Base-by-base conservation (phyloP, 2,113 vertebrate species). In the Lipotes vexillifer region DNA sequence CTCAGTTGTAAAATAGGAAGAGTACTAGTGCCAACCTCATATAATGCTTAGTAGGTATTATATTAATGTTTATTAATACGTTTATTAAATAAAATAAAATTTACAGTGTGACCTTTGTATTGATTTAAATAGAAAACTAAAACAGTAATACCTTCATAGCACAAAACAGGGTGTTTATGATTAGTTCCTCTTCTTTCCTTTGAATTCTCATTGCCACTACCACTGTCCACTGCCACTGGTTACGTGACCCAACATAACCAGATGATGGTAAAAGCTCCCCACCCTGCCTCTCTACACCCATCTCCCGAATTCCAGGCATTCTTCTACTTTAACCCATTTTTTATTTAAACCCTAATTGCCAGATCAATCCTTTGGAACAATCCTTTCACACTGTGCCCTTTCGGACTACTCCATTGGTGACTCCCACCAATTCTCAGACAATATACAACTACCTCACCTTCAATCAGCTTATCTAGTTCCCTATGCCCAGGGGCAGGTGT, bases 71-170 rank as follows among this genome's bases (percentile, higher is more conserved):
- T 63, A 88, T 46, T 89, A 88, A 90, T 12, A 49, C 10, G 12
- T 65, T 29, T 65, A 31, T 55, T 78, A 78, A 23, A 9, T 66
- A 68, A 84, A 31, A 68, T 82, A 78, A 87, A 90, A 88, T 69
- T 27, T 52, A 20, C 31, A 89, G 36, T 59, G 68, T 68, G 23
- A 23, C 14, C 57, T 92, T 96, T 49, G 82, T 33, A 75, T 27
- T 92, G 63, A 38, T 66, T 95, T 94, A 57, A 92, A 93, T 46
- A 90, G 7, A 81, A 31, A 31, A 72, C n/a, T 68, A 41, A 44
- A 85, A 94, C 61, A 66, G 13, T 2, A 52, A 92, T 59, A 80
- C 17, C 66, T 90, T 38, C 38, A 83, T 18, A 74, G 85, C 36
- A n/a, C 25, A 86, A 68, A 80, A 61, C n/a, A 59, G 13, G 5